These are phyloP conservation scores for Salmo trutta DNA, from an alignment of 2,797 vertebrate genomes.

Conservation along the genomic window DNA sequence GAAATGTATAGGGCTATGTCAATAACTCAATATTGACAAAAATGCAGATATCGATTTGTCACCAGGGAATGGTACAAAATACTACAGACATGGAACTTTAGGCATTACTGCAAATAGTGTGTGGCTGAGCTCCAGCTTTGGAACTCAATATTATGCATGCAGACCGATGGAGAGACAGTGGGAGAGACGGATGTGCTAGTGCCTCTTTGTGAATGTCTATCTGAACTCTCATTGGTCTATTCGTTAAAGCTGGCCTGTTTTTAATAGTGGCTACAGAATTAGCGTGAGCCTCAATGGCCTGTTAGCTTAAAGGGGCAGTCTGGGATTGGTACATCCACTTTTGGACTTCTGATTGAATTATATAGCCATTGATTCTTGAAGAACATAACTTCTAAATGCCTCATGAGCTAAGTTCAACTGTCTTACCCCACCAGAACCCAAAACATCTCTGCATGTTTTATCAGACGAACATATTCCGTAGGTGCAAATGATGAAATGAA, in stretches of 20 bases:
- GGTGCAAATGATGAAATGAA: constrained; percentile 6
- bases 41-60: not conserved
- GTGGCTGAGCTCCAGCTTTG: constrained; percentile 37
- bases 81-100: constrained; percentile 36
- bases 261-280: no score
- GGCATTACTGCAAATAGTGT: constrained; percentile 48
- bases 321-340: not conserved
- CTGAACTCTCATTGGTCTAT: not conserved
- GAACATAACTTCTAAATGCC: no score
- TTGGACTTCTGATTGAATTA: not conserved
- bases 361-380: not conserved
- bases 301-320: not conserved
- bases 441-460: constrained; percentile 23
- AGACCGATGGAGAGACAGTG: not conserved
- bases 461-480: not conserved
- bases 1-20: not conserved
- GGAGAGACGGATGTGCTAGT: not conserved
- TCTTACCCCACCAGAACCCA: not conserved
- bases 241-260: not conserved
- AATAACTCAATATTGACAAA: not conserved
- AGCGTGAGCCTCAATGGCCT: not conserved
- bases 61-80: constrained; percentile 26
- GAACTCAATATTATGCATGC: constrained; percentile 46
- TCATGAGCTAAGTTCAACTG: not conserved
- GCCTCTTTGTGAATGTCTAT: not conserved